Evolutionary conservation across 2,888 invertebrate species (phyloP).

Genomic region (Oegoconia quadripuncta): DNA sequence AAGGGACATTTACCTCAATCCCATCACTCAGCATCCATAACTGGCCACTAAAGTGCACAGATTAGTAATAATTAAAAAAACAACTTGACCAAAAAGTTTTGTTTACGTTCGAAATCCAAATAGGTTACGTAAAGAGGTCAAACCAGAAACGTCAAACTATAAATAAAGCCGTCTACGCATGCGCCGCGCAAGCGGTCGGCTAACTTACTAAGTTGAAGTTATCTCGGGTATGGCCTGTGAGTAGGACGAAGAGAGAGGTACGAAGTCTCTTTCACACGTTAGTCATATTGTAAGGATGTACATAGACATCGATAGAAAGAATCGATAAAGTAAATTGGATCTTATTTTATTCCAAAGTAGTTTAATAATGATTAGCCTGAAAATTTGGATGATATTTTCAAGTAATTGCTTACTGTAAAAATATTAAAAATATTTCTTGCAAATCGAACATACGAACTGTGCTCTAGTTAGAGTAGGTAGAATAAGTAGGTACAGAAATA

Average conservation of each 20-base stretch:
- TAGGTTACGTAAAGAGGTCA: slow-evolving; percentile 38
- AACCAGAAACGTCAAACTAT: slow-evolving; percentile 21
- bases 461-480: no score
- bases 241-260: slow-evolving; percentile 37
- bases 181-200: slow-evolving; percentile 40
- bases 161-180: slow-evolving; percentile 31
- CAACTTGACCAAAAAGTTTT: slow-evolving; percentile 30
- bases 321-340: neutral
- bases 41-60: slow-evolving; percentile 13
- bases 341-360: no score
- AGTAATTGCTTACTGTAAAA: no score
- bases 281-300: slow-evolving; percentile 16
- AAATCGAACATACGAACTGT: no score
- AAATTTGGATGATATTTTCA: no score
- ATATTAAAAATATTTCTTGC: no score
- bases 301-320: slow-evolving; percentile 3
- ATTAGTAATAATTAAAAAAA: slow-evolving; percentile 33
- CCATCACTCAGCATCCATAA: slow-evolving; percentile 27
- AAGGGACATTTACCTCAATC: slow-evolving; percentile 26
- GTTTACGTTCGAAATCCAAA: slow-evolving; percentile 34
- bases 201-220: slow-evolving; percentile 50
- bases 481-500: no score
- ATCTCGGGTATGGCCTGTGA: slow-evolving; percentile 41
- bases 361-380: no score
- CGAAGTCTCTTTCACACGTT: slow-evolving; percentile 54